Conservation (phyloP, 2,797 vertebrate genomes). For the Gymnodraco acuticeps region DNA sequence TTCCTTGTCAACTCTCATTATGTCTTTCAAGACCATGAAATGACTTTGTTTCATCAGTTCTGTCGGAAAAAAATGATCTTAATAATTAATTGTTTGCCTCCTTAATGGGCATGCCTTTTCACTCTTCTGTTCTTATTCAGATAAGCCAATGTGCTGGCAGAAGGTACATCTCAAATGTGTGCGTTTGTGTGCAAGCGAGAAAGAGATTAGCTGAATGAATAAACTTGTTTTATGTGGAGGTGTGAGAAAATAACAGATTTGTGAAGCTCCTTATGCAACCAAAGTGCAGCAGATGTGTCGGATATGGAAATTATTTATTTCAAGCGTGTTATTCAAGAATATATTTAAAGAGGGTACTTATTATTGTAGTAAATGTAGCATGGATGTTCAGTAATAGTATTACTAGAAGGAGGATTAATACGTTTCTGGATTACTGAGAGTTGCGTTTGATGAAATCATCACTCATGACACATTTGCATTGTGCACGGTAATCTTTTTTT, state of each 20-base stretch:
- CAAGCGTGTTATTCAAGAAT: constrained; percentile 56
- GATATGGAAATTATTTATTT: constrained; percentile 75
- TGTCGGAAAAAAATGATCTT: constrained; percentile 63
- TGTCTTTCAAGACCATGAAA: constrained; percentile 75
- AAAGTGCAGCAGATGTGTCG: constrained; percentile 71
- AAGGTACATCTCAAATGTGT: constrained; percentile 56
- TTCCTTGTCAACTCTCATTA: constrained; percentile 80
- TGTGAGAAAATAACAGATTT: constrained; percentile 49
- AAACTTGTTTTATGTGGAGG: constrained; percentile 44
- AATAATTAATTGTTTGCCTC: constrained; percentile 76
- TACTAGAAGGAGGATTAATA: constrained; percentile 27
- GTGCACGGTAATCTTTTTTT: constrained; percentile 43
- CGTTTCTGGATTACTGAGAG: constrained; percentile 39
- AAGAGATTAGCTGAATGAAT: constrained; percentile 51
- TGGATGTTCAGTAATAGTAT: constrained; percentile 39
- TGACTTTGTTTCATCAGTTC: constrained; percentile 68
- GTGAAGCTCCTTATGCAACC: constrained; percentile 69
- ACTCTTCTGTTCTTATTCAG: constrained; percentile 70
- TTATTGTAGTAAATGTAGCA: constrained; percentile 63
- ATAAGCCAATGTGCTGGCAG: constrained; percentile 66
- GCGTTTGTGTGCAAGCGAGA: background rate
- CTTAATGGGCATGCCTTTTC: constrained; percentile 62
- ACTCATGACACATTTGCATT: constrained; percentile 43
- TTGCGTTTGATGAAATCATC: constrained; percentile 21
- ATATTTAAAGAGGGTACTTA: constrained; percentile 56